Base-by-base conservation (phyloP, 2,113 vertebrate genomes). In the Xiphophorus maculatus region DNA sequence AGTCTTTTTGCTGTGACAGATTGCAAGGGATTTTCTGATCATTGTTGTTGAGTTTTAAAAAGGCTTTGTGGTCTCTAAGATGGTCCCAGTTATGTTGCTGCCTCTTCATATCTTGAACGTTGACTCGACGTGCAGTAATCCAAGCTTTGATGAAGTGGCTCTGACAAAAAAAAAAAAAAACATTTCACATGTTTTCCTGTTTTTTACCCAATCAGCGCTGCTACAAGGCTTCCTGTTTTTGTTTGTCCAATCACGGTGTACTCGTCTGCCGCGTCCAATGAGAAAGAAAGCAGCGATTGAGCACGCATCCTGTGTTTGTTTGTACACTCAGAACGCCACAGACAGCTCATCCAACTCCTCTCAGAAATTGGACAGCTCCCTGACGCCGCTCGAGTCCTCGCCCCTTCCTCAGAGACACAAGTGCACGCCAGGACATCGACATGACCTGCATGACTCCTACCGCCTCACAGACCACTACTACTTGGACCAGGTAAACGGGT, bases 391-490 rank as follows among this genome's bases (percentile, higher is more conserved):
- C 82, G 96, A 97, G 76, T 96, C 97, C 87, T 96, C 97, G 74
- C 92, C 95, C 17, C 95, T 96, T 80, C 95, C 96, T 76, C 95
- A 95, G 84, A 95, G 94, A 90, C 96, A 97, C 91, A 93, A 89
- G 85, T 97, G 95, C 82, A 94, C 96, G 81, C 91, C 96, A 90
- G 96, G 95, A 74, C 95, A 95, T 90, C 90, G 96, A 73, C 95
- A 96, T 0, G 96, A 98, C 87, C 87, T 96, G 82, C 95, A 96
- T 0, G 96, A 98, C 87, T 93, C 95, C 33, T 97, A 96, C 80
- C 93, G 94, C 84, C 86, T 91, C 66, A 82, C 95, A 37, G 97
- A 98, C 91, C 96, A 96, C 94, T 98, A 96, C 91, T 95, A 96
- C 84, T 92, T 96, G 73, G 97, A 99, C 90, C 97, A 97, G 96